These are phyloP conservation scores for Chondrosia reniformis DNA, from an alignment of 37 sponge, comb jelly and placozoan genomes.

Conservation along the genomic window DNA sequence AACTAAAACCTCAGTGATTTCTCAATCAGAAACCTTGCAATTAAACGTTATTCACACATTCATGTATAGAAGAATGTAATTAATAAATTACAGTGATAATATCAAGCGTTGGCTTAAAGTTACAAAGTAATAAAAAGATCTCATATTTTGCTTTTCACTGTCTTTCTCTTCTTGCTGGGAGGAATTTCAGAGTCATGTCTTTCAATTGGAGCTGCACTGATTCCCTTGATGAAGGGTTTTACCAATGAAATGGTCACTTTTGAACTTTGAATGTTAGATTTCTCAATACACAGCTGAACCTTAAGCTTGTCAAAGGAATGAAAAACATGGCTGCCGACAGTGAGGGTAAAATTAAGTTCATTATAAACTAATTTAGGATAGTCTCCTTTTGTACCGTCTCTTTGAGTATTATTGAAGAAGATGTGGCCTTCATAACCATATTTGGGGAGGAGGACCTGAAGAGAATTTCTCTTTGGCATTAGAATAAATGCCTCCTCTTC, in stretches of 20 bases:
- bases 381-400: neutral
- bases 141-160: no score
- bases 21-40: no score
- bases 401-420: constrained; percentile 46
- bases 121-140: no score
- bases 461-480: constrained; percentile 78
- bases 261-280: constrained; percentile 65
- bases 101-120: no score
- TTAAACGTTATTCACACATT: no score
- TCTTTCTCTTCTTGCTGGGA: neutral
- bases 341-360: constrained; percentile 38
- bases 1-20: no score
- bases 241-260: constrained; percentile 71
- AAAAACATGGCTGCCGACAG: constrained; percentile 48
- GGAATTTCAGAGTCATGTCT: neutral
- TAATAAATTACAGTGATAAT: no score
- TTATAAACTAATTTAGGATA: constrained; percentile 14
- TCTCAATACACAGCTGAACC: constrained; percentile 69
- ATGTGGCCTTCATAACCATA: constrained; percentile 83
- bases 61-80: no score
- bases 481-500: constrained; percentile 83
- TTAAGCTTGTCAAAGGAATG: constrained; percentile 72
- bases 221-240: constrained; percentile 45
- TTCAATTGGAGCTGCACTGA: constrained; percentile 26
- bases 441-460: constrained; percentile 87